Evolutionary conservation across 2,888 invertebrate genomes (phyloP), one percentile per base, ranked within the genome.

Genomic region (Rhopalosiphum nymphaeae): DNA sequence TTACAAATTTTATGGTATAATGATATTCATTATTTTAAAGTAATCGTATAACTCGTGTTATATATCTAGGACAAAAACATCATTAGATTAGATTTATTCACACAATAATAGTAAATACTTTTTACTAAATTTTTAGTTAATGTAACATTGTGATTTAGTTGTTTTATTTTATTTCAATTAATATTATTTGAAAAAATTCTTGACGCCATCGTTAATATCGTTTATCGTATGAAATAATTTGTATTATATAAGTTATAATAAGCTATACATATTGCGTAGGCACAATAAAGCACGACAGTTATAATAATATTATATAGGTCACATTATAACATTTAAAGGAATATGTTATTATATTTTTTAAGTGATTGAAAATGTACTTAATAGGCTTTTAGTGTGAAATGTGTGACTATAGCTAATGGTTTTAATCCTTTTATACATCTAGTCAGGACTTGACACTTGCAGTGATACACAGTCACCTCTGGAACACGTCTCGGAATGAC

Each of bases 341-440:
- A 78, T 78, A 36, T 25, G 21, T 42, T 9, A 36, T 78, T 78
- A 36, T 78, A 78, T 78, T 78, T 78, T 7, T 36, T 53, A 36
- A 78, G 5, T 36, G 36, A 78, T 36, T 78, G 7, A 78, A 36
- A 78, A 78, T 78, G 21, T 36, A 78, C 78, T 78, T 78, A 78
- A 21, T 78, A 78, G 36, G 78, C 78, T 36, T 78, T 21, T 78
- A 78, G 36, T 78, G 36, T 78, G 78, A 78, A 78, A 78, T 78
- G 78, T 78, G 78, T 36, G 78, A 21, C 78, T 78, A 78, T 78
- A 21, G 78, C 36, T 78, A 78, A 78, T 78, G 36, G 78, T 21
- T 78, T 78, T 78, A 29, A 78, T 78, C 78, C 78, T 78, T 78
- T 78, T 78, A 78, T 42, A 78, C 21, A 36, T 78, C 78, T 78